Percentiles rank a stretch among this genome's conserved stretches.
phyloP scores from a whole-genome alignment of 2,888 invertebrate species.

The Eueremaeus valkanovi region DNA sequence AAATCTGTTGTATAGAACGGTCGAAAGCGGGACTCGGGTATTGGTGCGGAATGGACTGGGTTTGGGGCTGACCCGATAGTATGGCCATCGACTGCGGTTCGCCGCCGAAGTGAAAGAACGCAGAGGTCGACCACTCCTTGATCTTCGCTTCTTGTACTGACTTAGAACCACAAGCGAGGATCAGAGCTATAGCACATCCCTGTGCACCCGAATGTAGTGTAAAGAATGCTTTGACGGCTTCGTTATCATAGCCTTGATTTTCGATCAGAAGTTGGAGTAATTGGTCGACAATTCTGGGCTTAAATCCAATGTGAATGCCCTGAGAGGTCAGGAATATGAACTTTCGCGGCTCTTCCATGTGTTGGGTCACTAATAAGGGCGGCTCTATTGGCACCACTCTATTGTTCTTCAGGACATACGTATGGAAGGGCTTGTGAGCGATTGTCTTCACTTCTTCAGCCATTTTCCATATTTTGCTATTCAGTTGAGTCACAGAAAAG shows the following conservation, averaged over 20 bases:
- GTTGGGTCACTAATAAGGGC: constrained; percentile 67
- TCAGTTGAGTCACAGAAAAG: constrained; percentile 66
- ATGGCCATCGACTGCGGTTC: constrained; percentile 55
- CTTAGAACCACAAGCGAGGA: constrained; percentile 66
- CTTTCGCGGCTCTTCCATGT: constrained; percentile 66
- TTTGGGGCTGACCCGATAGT: constrained; percentile 5
- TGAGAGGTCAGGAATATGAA: constrained; percentile 72
- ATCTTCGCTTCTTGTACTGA: constrained; percentile 53
- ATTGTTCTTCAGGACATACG: constrained; percentile 29
- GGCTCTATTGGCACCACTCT: constrained; percentile 54
- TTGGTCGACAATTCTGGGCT: constrained; percentile 82
- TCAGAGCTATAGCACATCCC: constrained; percentile 81
- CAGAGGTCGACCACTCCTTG: constrained; percentile 81
- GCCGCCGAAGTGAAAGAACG: constrained; percentile 86
- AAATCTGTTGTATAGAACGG: background rate
- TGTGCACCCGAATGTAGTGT: constrained; percentile 71
- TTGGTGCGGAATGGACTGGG: background rate
- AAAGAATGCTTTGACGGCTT: constrained; percentile 79
- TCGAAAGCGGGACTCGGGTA: background rate
- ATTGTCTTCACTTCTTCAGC: constrained; percentile 58
- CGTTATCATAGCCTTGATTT: constrained; percentile 78
- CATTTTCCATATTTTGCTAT: constrained; percentile 85
- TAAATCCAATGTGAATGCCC: constrained; percentile 74
- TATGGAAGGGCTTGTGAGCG: constrained; percentile 37
- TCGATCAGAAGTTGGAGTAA: constrained; percentile 74